These are phyloP conservation scores for Neodiprion lecontei DNA, from an alignment of 1,140 invertebrate species.

Conservation along the genomic window DNA sequence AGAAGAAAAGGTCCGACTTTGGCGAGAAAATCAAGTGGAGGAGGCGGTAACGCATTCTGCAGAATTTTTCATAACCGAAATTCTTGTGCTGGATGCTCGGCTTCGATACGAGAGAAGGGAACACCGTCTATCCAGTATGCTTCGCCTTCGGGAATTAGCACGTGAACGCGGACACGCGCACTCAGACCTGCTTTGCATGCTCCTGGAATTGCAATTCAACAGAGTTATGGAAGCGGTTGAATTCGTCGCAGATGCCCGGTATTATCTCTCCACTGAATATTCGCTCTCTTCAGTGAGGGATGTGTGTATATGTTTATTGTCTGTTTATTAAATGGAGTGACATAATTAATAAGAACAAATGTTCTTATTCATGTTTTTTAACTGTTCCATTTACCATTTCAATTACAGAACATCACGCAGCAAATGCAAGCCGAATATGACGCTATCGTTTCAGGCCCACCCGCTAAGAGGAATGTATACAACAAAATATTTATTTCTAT, in stretches of 20 bases:
- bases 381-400: slow-evolving; percentile 24
- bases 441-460: slow-evolving; percentile 25
- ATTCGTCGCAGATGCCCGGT: slow-evolving; percentile 45
- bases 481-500: slow-evolving; percentile 45
- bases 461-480: slow-evolving; percentile 43
- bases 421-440: slow-evolving; percentile 45
- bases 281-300: slow-evolving; percentile 42
- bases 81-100: slow-evolving; percentile 40
- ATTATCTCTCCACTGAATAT: slow-evolving; percentile 52
- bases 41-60: slow-evolving; percentile 39
- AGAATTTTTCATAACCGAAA: slow-evolving; percentile 39
- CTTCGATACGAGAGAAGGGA: slow-evolving; percentile 38
- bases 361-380: background rate
- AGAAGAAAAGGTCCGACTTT: slow-evolving; percentile 45
- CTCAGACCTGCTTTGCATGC: slow-evolving; percentile 48
- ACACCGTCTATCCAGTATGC: slow-evolving; percentile 40
- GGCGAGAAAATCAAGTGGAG: slow-evolving; percentile 40
- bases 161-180: slow-evolving; percentile 48
- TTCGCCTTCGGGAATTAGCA: slow-evolving; percentile 40
- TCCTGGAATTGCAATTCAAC: slow-evolving; percentile 50
- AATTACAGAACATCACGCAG: slow-evolving; percentile 45
- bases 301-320: slow-evolving; percentile 40
- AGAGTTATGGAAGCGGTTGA: slow-evolving; percentile 43
- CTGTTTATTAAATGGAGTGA: slow-evolving; percentile 16
- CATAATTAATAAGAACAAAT: slow-evolving; percentile 5